phyloP scores from a whole-genome alignment of 2,113 vertebrate genomes.

The Paramormyrops kingsleyae region DNA sequence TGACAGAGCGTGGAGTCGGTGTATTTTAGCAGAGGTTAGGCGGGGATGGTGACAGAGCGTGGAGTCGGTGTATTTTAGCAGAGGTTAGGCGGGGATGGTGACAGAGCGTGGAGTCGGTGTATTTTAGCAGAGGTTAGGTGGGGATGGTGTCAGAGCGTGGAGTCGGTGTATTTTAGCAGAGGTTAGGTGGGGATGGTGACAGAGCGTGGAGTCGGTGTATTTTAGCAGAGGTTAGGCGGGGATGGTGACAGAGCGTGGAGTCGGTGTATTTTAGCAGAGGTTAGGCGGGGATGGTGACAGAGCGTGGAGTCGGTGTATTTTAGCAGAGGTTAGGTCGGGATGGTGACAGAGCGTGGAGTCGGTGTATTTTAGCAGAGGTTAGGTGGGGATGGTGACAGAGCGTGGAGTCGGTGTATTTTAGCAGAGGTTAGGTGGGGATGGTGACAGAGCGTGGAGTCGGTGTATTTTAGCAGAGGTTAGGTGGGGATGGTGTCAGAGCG shows the following conservation, averaged over 20 bases:
- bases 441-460: neutral
- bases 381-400: neutral
- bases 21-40: too few relatives aligned
- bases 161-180: neutral
- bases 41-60: neutral
- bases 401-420: neutral
- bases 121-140: neutral
- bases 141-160: neutral
- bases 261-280: too few relatives aligned
- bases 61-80: neutral
- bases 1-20: too few relatives aligned
- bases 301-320: too few relatives aligned
- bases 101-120: neutral
- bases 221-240: too few relatives aligned
- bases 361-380: neutral
- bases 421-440: neutral
- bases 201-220: too few relatives aligned
- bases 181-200: too few relatives aligned
- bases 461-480: neutral
- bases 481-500: neutral
- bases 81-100: too few relatives aligned
- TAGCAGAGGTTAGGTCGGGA: too few relatives aligned
- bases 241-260: too few relatives aligned
- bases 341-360: neutral
- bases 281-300: too few relatives aligned